Percentiles rank a stretch among this genome's conserved stretches.
Conservation (phyloP, 2,888 invertebrate species). For the Brachyopa scutellaris region DNA sequence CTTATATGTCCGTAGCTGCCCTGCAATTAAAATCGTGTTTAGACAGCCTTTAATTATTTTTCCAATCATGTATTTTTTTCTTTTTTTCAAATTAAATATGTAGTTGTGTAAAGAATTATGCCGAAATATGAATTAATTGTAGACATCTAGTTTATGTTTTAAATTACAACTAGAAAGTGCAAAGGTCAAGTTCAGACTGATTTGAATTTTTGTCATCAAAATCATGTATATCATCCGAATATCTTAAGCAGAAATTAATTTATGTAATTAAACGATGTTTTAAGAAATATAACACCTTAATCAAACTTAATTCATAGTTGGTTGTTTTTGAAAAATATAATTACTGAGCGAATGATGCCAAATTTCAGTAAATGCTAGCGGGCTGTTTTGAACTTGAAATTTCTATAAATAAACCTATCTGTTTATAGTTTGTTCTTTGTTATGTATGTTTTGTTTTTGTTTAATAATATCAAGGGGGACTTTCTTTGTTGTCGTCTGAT, state of each 20-base stretch:
- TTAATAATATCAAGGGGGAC: not conserved
- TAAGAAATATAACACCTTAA: slow-evolving; percentile 54
- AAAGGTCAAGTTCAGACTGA: slow-evolving; percentile 29
- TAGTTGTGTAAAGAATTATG: not conserved
- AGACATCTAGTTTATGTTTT: slow-evolving; percentile 22
- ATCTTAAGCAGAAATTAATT: slow-evolving; percentile 27
- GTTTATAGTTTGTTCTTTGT: not conserved
- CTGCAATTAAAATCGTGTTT: too few relatives aligned
- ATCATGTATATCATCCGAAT: slow-evolving; percentile 28
- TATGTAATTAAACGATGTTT: slow-evolving; percentile 47
- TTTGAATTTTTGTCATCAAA: slow-evolving; percentile 30
- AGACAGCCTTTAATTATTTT: too few relatives aligned
- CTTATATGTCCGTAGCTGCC: too few relatives aligned
- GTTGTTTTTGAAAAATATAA: not conserved
- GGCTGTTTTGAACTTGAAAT: not conserved
- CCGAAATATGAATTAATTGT: slow-evolving; percentile 10
- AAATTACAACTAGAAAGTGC: slow-evolving; percentile 14
- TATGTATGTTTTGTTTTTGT: not conserved
- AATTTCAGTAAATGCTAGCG: not conserved
- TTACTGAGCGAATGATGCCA: not conserved
- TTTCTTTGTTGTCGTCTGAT: too few relatives aligned
- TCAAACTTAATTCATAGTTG: slow-evolving; percentile 24
- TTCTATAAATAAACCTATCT: not conserved
- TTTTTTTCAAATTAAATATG: not conserved
- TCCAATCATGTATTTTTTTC: too few relatives aligned